A percentile compares a stretch with the other conserved stretches of the same genome.
Evolutionary conservation across 2,888 invertebrate genomes (phyloP).

Genomic region (Aspidapion aeneum): DNA sequence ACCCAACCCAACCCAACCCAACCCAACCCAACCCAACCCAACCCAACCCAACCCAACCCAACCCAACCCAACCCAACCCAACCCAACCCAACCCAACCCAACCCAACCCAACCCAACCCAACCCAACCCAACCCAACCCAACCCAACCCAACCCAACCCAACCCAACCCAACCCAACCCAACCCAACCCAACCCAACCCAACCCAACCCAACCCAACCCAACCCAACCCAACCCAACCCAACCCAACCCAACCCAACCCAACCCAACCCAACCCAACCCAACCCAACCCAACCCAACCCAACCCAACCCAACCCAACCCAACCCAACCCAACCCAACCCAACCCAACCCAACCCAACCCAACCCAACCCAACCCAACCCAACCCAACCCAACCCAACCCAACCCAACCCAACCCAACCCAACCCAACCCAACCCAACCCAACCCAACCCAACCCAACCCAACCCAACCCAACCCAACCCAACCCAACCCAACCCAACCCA

Average conservation of each 20-base stretch:
- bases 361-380: constrained; percentile 1
- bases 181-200: constrained; percentile 7
- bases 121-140: background rate
- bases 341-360: constrained; percentile 23
- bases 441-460: background rate
- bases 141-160: background rate
- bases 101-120: constrained; percentile 45
- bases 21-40: constrained; percentile 4
- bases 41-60: constrained; percentile 7
- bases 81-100: background rate
- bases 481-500: background rate
- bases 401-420: constrained; percentile 6
- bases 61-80: background rate
- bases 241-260: background rate
- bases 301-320: constrained; percentile 10
- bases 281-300: constrained; percentile 24
- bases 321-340: too few species aligned
- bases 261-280: constrained; percentile 10
- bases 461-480: background rate
- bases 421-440: background rate
- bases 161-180: background rate
- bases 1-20: constrained; percentile 7
- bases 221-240: constrained; percentile 16
- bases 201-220: constrained; percentile 17
- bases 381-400: constrained; percentile 9